Evolutionary conservation across 2,797 vertebrate genomes (phyloP), one percentile per base, ranked within the genome.

Genomic region (Mormyrus proboscirostris): DNA sequence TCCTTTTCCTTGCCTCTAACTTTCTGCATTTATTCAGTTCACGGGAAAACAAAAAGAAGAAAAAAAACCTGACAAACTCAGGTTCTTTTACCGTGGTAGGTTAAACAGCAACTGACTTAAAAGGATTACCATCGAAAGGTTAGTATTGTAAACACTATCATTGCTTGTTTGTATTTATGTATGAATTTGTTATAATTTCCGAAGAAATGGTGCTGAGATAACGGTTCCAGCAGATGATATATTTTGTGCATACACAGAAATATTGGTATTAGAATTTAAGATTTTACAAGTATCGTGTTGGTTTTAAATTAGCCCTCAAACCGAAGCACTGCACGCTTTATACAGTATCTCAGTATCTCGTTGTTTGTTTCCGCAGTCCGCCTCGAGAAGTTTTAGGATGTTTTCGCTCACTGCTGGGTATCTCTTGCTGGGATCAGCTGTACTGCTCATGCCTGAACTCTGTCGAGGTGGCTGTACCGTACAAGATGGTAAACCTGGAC

Each of bases 401-500:
- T 73, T 50, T 53, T 83, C 33, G 8, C 65, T 50, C 57, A 8
- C 49, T 3, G 53, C 4, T 90, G 87, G 90, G 51, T 86, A 89
- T 88, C 59, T 88, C 86, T 41, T 89, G 73, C 25, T 92, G 62
- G 92, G 90, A 85, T 53, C 91, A 41, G 82, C 62, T 47, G 16
- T 65, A 8, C 49, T 92, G n/a, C 88, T 92, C 49, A 85, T 84
- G 69, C 51, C 51, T 4, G 88, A 86, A 88, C 55, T 89, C 10
- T 88, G 92, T 84, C 90, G 91, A 86, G 88, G 89, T 3, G 5
- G n/a, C 3, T 94, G 92, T 73, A 69, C 6, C 10, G 44, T 89
- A 4, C 57, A 86, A 1, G 90, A 93, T 69, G 93, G 93, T 29
- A 89, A 14, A 90, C 3, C 96, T 0, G 97, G 97, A 6, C 16